Evolutionary conservation across 1,140 invertebrate genomes (phyloP).

Genomic region (Drosophila erecta): DNA sequence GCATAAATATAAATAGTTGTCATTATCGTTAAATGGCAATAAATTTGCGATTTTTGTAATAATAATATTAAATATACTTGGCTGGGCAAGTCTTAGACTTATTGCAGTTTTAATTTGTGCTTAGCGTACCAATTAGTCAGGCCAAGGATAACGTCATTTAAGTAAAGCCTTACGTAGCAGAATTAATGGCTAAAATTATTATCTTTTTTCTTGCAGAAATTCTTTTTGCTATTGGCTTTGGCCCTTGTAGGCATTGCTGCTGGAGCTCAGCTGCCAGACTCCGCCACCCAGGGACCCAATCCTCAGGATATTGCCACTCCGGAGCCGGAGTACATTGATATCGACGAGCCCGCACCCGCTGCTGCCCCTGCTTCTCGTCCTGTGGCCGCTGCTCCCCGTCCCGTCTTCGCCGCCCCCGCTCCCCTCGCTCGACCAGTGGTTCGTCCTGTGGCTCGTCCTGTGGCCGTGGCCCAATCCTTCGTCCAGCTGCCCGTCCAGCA

Average conservation of each 20-base stretch:
- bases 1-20: background rate
- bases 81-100: too few species aligned
- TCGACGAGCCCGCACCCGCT: conserved; percentile 69
- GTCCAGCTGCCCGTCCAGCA: conserved; percentile 47
- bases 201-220: conserved; percentile 62
- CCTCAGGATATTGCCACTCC: conserved; percentile 83
- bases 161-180: background rate
- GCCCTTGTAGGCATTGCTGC: conserved; percentile 71
- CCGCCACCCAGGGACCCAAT: conserved; percentile 82
- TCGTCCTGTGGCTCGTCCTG: conserved; percentile 27
- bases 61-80: too few species aligned
- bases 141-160: background rate
- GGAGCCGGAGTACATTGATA: conserved; percentile 83
- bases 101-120: too few species aligned
- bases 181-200: background rate
- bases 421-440: conserved; percentile 31
- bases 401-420: conserved; percentile 39
- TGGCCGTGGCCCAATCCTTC: conserved; percentile 30
- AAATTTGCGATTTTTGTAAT: background rate
- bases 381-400: conserved; percentile 47
- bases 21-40: background rate
- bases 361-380: conserved; percentile 28
- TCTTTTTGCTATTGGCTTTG: conserved; percentile 66
- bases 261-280: conserved; percentile 72
- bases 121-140: background rate